Evolutionary conservation across 2,113 vertebrate genomes (phyloP).

Genomic region (Ciconia maguari): DNA sequence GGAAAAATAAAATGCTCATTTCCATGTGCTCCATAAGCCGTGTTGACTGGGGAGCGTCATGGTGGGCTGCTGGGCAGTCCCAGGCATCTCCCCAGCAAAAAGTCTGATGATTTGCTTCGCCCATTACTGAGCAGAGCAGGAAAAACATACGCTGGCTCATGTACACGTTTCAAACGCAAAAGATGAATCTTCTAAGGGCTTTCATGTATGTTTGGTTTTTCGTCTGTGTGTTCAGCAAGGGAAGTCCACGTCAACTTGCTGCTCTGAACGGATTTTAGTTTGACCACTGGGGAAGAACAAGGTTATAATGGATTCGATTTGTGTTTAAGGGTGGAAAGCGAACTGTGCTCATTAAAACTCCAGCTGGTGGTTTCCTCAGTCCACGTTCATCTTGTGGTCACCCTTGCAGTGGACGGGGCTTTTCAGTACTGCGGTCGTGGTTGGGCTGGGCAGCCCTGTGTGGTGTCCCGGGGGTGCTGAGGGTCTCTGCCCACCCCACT

Average conservation of each 20-base stretch:
- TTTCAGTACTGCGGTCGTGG: neutral
- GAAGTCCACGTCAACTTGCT: neutral
- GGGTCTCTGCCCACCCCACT: neutral
- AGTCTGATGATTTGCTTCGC: neutral
- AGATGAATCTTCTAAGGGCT: neutral
- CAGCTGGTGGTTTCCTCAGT: neutral
- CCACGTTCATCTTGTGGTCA: neutral
- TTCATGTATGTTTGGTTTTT: neutral
- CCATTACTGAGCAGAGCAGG: neutral
- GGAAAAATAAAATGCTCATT: neutral
- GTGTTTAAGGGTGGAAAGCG: neutral
- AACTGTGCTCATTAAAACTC: neutral
- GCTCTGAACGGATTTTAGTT: neutral
- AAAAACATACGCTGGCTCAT: neutral
- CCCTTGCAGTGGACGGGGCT: neutral
- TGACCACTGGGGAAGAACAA: neutral
- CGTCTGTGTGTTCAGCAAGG: neutral
- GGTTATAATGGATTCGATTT: neutral
- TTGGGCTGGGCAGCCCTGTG: neutral
- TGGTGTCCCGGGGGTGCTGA: neutral
- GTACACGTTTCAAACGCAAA: neutral
- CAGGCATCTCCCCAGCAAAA: neutral
- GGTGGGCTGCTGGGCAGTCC: neutral
- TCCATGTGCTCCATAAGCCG: fast-evolving
- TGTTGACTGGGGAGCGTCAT: neutral